Percentiles rank a stretch among this genome's conserved stretches.
These are phyloP conservation scores for Cynoglossus semilaevis DNA, from an alignment of 2,113 vertebrate genomes.

Conservation along the genomic window DNA sequence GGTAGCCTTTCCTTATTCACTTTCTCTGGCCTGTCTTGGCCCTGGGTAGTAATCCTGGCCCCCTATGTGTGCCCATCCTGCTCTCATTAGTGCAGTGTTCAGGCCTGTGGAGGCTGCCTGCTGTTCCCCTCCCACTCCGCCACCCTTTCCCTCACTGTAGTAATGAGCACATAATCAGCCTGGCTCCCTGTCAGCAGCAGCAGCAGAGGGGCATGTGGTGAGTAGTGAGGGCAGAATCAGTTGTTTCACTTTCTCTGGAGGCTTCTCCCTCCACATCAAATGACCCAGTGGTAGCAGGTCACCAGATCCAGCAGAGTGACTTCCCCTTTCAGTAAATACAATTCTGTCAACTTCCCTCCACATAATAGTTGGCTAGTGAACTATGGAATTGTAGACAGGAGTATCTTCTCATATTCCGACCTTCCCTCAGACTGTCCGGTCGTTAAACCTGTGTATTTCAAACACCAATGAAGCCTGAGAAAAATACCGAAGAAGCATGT, in stretches of 20 bases:
- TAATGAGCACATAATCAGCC: conserved; percentile 79
- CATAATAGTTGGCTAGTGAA: conserved; percentile 9
- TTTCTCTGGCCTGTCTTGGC: conserved; percentile 62
- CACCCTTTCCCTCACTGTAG: conserved; percentile 61
- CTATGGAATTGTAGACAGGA: background rate
- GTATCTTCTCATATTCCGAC: too few species aligned
- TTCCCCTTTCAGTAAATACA: conserved; percentile 48
- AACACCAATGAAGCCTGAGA: too few species aligned
- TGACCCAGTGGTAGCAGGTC: conserved; percentile 45
- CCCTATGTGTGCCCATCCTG: conserved; percentile 68
- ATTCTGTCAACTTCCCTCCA: conserved; percentile 34
- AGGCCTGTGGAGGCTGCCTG: conserved; percentile 69
- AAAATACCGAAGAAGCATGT: too few species aligned
- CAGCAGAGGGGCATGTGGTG: conserved; percentile 69
- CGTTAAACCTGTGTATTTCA: background rate
- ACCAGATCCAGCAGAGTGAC: conserved; percentile 33
- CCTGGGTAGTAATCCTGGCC: conserved; percentile 71
- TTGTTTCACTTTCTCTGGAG: conserved; percentile 47
- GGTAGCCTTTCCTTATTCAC: conserved; percentile 19
- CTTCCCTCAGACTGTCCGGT: too few species aligned
- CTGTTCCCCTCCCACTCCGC: conserved; percentile 59
- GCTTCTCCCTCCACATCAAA: conserved; percentile 45
- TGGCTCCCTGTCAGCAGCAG: conserved; percentile 68
- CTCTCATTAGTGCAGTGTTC: conserved; percentile 74
- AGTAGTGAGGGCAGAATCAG: conserved; percentile 42